A percentile compares a stretch with the other conserved stretches of the same genome.
Evolutionary conservation across 2,888 invertebrate species (phyloP).

Genomic region (Cryptocheilus praepositus): DNA sequence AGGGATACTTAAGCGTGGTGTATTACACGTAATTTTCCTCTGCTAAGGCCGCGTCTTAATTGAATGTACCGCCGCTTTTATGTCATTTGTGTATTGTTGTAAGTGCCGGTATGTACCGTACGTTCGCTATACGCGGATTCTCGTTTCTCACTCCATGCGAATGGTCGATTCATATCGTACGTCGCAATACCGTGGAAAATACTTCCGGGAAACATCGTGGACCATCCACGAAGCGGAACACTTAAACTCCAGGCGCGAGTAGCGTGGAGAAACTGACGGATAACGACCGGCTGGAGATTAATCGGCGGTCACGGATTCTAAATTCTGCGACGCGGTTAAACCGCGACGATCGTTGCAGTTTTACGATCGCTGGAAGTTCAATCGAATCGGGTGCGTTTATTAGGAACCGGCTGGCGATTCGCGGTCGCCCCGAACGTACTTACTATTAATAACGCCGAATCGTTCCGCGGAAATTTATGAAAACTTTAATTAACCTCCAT

Average conservation of each 20-base stretch:
- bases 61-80: no score
- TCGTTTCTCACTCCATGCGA: no score
- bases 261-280: conserved; percentile 62
- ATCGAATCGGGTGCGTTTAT: conserved; percentile 15
- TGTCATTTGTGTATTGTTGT: no score
- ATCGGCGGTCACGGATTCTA: conserved; percentile 65
- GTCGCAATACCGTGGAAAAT: conserved; percentile 54
- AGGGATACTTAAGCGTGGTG: no score
- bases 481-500: neutral
- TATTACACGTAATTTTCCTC: no score
- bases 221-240: conserved; percentile 51
- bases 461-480: conserved; percentile 8
- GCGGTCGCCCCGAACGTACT: conserved; percentile 15
- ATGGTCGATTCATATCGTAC: conserved; percentile 35
- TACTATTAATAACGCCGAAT: conserved; percentile 16
- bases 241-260: conserved; percentile 59
- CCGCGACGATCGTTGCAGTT: conserved; percentile 45
- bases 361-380: conserved; percentile 36
- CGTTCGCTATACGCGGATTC: no score
- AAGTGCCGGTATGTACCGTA: no score
- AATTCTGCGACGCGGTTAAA: conserved; percentile 61
- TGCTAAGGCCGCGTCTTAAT: no score
- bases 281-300: conserved; percentile 64
- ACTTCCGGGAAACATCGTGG: conserved; percentile 53
- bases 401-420: neutral